A percentile compares a stretch with the other conserved stretches of the same genome.
These are phyloP conservation scores for Zaprionus gabonicus DNA, from an alignment of 1,140 invertebrate species.

Conservation along the genomic window DNA sequence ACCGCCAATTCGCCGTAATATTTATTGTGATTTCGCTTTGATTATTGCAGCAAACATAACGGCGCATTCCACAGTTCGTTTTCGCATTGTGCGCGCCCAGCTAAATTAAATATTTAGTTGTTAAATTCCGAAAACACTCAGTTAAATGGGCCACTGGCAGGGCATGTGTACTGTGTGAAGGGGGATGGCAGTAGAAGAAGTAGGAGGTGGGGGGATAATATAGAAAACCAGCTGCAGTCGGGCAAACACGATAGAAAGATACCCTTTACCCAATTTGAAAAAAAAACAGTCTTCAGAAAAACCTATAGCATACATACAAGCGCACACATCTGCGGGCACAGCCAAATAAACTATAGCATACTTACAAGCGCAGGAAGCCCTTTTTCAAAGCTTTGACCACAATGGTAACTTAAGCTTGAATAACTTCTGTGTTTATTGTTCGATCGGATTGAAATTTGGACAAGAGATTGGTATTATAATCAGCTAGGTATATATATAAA, in stretches of 20 bases:
- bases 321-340: no score
- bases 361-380: no score
- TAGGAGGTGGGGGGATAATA: neutral
- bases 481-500: no score
- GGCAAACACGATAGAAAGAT: fast-evolving
- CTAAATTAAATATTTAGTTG: slow-evolving; percentile 39
- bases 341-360: no score
- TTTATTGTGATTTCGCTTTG: slow-evolving; percentile 53
- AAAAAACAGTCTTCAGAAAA: no score
- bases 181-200: neutral
- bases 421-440: no score
- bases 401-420: no score
- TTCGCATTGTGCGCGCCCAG: slow-evolving; percentile 2
- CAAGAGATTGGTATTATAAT: no score
- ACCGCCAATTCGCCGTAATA: slow-evolving; percentile 25
- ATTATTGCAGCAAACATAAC: slow-evolving; percentile 49
- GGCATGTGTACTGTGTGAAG: neutral
- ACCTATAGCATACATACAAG: no score
- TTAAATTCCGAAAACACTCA: slow-evolving; percentile 23
- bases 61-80: slow-evolving; percentile 5
- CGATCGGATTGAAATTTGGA: no score
- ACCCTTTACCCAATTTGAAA: no score
- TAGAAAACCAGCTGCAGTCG: neutral
- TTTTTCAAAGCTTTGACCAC: no score
- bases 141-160: slow-evolving; percentile 20